These are phyloP conservation scores for Ectobius pallidus DNA, from an alignment of 2,888 invertebrate genomes.

Conservation along the genomic window DNA sequence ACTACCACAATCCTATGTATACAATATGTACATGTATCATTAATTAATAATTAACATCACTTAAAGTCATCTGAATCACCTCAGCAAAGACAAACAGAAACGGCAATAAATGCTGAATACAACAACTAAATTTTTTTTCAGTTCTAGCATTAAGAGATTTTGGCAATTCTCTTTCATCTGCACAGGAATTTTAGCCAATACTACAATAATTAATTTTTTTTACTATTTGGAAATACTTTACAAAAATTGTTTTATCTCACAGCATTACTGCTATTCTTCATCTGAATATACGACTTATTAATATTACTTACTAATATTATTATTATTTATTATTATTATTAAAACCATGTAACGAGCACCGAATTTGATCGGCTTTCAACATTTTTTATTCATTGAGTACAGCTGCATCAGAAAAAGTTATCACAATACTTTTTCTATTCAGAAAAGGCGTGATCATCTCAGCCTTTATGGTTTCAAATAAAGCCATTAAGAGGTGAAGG, in stretches of 20 bases:
- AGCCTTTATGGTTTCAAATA: constrained; percentile 23
- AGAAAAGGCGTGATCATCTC: constrained; percentile 33
- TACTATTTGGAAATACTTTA: constrained; percentile 23
- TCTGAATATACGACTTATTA: constrained; percentile 6
- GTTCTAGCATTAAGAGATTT: constrained; percentile 1
- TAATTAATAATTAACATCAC: constrained; percentile 23
- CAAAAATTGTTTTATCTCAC: constrained; percentile 25
- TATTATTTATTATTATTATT: constrained; percentile 5
- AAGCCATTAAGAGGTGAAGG: constrained; percentile 12
- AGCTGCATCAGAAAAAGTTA: constrained; percentile 35
- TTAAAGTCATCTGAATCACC: constrained; percentile 18
- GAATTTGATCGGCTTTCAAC: constrained; percentile 28
- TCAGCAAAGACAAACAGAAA: constrained; percentile 24
- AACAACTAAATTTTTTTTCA: constrained; percentile 16
- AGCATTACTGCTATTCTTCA: constrained; percentile 9
- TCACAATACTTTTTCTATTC: constrained; percentile 37
- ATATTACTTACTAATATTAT: background rate
- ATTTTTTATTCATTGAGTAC: constrained; percentile 22
- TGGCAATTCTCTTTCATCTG: constrained; percentile 15
- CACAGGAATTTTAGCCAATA: constrained; percentile 13
- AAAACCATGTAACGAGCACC: constrained; percentile 25
- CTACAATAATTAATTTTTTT: constrained; percentile 13
- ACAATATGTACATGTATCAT: constrained; percentile 19
- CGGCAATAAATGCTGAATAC: constrained; percentile 14
- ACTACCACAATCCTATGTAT: constrained; percentile 34